Conservation (phyloP, 1,140 invertebrate species). For the Hycleus cichorii region DNA sequence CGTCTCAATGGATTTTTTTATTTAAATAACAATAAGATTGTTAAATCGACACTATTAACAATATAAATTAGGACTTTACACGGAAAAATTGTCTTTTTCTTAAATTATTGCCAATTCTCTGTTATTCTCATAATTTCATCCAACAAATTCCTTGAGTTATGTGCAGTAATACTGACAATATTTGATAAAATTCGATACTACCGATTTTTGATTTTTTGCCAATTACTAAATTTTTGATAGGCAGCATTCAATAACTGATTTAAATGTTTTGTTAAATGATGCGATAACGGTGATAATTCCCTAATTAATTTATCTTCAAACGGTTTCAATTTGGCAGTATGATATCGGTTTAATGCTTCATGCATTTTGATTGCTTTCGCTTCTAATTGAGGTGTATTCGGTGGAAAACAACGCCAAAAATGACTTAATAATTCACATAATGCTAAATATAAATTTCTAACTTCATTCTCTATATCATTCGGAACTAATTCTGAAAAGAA, state of each 20-base stretch:
- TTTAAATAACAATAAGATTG: too few relatives aligned
- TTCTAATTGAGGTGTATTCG: slow-evolving; percentile 67
- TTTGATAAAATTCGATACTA: slow-evolving; percentile 39
- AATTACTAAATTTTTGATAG: slow-evolving; percentile 72
- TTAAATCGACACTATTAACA: too few relatives aligned
- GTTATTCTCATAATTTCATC: too few relatives aligned
- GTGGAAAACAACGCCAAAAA: slow-evolving; percentile 92
- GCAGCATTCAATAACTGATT: slow-evolving; percentile 77
- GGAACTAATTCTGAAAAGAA: slow-evolving; percentile 64
- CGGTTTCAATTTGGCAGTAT: slow-evolving; percentile 74
- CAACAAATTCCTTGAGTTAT: too few relatives aligned
- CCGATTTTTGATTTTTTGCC: slow-evolving; percentile 73
- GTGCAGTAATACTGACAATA: slow-evolving; percentile 3
- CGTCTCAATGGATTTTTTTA: too few relatives aligned
- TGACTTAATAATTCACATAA: slow-evolving; percentile 82
- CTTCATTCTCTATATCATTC: slow-evolving; percentile 71
- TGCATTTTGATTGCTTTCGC: slow-evolving; percentile 81
- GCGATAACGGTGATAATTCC: slow-evolving; percentile 68
- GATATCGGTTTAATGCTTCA: slow-evolving; percentile 79
- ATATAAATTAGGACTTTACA: too few relatives aligned
- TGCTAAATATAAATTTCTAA: slow-evolving; percentile 75
- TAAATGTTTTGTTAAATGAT: slow-evolving; percentile 77
- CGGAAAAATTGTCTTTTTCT: too few relatives aligned
- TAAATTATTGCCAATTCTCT: too few relatives aligned
- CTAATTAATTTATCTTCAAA: slow-evolving; percentile 76